Base-by-base conservation (phyloP, 92 coral and sea anemone species). In the Palythoa caribaeorum region DNA sequence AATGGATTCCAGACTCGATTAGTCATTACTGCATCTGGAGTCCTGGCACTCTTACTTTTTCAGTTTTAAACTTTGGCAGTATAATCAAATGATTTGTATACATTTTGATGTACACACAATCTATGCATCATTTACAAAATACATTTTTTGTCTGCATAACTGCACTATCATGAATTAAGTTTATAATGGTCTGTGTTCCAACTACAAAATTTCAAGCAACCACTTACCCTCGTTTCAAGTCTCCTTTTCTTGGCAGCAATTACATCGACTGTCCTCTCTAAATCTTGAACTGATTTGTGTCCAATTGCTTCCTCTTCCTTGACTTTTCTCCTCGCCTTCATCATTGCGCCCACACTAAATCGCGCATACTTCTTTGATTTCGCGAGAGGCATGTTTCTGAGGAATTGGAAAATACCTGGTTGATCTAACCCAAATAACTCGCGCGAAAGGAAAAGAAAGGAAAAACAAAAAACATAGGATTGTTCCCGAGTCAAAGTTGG, bases 401-500 rank as follows among this genome's bases (percentile, higher is more conserved):
- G 85, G 80, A 83, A 88, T 14, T 38, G 71, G 38, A 77, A 83
- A 78, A 59, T 50, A 83, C 71, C 14, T 28, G 94, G 83, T 69
- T 35, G 73, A 89, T 73, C 75, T 53, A 87, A 83, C 71, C 75
- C 50, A 80, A 73, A 89, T 80, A 86, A 72, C 91, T 85, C 65
- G 90, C 83, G 54, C 50, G 87, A 37, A 81, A 68, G 83, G 83
- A 71, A 65, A 59, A 57, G 19, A 79, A 78, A 37, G 38, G 52
- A 63, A 65, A 86, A 92, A 89, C 40, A 55, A 92, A 92, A 92
- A 89, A 89, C 94, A 92, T 89, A 84, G 89, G 93, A 90, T 90
- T 90, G 81, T 84, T 83, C 81, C 91, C 80, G 70, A 62, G 78
- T 89, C 54, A 81, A 50, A 11, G 74, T 10, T 83, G 63, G 73